These are phyloP conservation scores for Tenebrosternarchus preto DNA, from an alignment of 2,113 vertebrate species.

Conservation along the genomic window DNA sequence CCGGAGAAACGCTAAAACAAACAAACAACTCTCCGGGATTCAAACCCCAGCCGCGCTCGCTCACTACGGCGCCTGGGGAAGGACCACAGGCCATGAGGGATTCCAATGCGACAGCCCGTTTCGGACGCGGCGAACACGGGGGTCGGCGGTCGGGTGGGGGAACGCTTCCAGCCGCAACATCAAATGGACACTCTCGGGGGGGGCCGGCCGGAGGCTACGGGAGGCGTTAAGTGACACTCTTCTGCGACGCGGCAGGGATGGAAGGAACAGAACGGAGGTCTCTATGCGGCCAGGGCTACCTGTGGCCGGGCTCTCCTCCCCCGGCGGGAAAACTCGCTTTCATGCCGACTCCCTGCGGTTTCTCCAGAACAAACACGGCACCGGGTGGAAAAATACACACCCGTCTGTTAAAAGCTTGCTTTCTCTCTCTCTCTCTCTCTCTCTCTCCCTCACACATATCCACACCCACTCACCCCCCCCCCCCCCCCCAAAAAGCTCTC, in stretches of 20 bases:
- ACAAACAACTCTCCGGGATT: background rate
- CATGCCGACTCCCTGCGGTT: conserved; percentile 72
- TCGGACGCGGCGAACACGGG: background rate
- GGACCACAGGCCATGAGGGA: background rate
- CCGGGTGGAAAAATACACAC: conserved; percentile 72
- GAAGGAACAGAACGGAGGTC: conserved; percentile 55
- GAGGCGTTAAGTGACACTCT: conserved; percentile 57
- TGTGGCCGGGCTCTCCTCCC: conserved; percentile 67
- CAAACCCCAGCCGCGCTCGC: background rate
- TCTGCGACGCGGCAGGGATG: conserved; percentile 55
- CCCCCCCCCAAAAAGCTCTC: background rate
- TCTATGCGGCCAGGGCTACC: conserved; percentile 68
- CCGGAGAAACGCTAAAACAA: background rate
- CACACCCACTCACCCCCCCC: background rate
- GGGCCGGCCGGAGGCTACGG: conserved; percentile 62
- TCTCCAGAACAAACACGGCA: conserved; percentile 76
- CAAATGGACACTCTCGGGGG: conserved; percentile 67
- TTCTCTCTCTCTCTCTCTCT: background rate
- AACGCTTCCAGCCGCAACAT: conserved; percentile 65
- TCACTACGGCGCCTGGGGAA: background rate
- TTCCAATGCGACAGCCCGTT: background rate
- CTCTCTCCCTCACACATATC: background rate
- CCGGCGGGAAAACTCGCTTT: conserved; percentile 74
- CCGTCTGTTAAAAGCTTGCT: conserved; percentile 60
- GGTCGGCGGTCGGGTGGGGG: conserved; percentile 52